Percentiles rank a stretch among this genome's conserved stretches.
These are phyloP conservation scores for Parnassius orleans DNA, from an alignment of 2,888 invertebrate genomes.

Conservation along the genomic window DNA sequence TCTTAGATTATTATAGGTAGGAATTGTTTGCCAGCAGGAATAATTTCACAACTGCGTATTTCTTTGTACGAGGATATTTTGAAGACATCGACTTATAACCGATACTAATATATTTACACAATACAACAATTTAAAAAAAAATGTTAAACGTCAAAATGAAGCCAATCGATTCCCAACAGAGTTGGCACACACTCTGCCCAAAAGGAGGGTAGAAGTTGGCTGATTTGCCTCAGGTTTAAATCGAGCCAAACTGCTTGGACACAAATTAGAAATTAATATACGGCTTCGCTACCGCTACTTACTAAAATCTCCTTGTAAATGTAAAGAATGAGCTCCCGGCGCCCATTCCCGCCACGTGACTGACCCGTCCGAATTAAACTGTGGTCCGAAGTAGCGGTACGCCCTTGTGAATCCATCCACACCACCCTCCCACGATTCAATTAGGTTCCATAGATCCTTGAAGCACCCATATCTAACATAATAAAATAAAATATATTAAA, in stretches of 20 bases:
- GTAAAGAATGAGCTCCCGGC: conserved; percentile 94
- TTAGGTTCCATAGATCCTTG: conserved; percentile 86
- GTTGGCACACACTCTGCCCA: too few species aligned
- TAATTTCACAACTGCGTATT: too few species aligned
- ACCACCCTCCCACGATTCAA: conserved; percentile 90
- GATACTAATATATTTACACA: too few species aligned
- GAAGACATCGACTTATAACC: too few species aligned
- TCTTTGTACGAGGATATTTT: too few species aligned
- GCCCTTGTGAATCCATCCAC: conserved; percentile 92
- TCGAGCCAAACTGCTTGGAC: not conserved
- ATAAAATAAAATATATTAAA: not conserved
- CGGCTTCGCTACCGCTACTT: conserved; percentile 53
- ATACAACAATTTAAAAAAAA: too few species aligned
- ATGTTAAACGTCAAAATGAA: too few species aligned
- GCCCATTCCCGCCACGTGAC: conserved; percentile 97
- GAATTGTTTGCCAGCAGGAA: too few species aligned
- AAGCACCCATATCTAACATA: conserved; percentile 93
- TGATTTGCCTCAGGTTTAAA: too few species aligned
- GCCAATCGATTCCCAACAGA: too few species aligned
- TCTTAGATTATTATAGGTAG: too few species aligned
- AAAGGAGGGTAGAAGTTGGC: too few species aligned
- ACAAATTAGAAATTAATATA: not conserved
- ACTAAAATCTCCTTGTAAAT: conserved; percentile 98
- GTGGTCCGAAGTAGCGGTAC: conserved; percentile 94
- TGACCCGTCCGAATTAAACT: conserved; percentile 91